Percentiles rank a stretch among this genome's conserved stretches.
Conservation (phyloP, 2,113 vertebrate genomes). For the Lontra canadensis region DNA sequence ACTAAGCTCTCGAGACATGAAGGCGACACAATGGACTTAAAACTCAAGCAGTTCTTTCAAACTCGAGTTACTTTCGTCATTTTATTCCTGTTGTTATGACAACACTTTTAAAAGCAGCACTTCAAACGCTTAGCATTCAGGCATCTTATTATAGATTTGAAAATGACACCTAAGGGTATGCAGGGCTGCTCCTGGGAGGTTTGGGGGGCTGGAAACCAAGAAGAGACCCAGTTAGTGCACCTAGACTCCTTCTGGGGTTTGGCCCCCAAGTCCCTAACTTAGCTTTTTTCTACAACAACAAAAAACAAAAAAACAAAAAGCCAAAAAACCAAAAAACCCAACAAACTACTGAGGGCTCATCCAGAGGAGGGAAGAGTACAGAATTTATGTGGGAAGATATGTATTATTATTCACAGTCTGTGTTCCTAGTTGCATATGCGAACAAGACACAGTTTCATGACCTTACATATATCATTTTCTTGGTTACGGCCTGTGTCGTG, state of each 20-base stretch:
- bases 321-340: no score
- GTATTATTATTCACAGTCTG: background rate
- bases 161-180: background rate
- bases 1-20: background rate
- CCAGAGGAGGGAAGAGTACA: background rate
- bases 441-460: background rate
- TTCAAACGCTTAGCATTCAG: slow-evolving; percentile 21
- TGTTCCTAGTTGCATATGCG: background rate
- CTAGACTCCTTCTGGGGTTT: background rate
- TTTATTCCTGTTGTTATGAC: slow-evolving; percentile 76
- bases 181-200: background rate
- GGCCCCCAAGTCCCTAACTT: background rate
- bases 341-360: background rate
- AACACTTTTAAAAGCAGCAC: slow-evolving; percentile 69
- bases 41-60: background rate
- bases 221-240: background rate
- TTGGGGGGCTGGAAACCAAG: background rate
- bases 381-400: background rate
- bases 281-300: background rate
- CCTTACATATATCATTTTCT: background rate
- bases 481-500: background rate
- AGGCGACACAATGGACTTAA: background rate
- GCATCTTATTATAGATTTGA: slow-evolving; percentile 59
- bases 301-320: no score
- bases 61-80: background rate